phyloP scores from a whole-genome alignment of 2,113 vertebrate species.

The Rousettus leschenaultii region DNA sequence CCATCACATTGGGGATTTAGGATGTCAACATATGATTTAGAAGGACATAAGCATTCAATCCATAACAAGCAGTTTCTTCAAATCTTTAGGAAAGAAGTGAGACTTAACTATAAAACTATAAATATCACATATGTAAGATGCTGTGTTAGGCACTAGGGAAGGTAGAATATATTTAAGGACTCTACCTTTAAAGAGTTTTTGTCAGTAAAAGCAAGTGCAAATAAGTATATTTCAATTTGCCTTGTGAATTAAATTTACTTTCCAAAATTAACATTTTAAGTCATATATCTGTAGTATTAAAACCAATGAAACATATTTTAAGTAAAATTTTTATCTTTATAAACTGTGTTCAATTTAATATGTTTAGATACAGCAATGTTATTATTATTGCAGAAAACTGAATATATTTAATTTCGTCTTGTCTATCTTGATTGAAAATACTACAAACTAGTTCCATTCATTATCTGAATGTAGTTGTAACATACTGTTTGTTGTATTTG shows the following conservation, averaged over 20 bases:
- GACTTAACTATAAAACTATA: background rate
- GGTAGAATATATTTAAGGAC: background rate
- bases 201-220: background rate
- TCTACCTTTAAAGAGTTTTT: background rate
- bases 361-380: slow-evolving; percentile 7
- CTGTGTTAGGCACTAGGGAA: background rate
- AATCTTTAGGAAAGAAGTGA: background rate
- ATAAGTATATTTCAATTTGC: background rate
- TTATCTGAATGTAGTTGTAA: slow-evolving; percentile 43
- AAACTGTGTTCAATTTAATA: slow-evolving; percentile 17
- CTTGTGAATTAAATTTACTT: slow-evolving; percentile 23
- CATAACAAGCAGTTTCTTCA: background rate
- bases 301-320: slow-evolving; percentile 27
- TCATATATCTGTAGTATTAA: background rate
- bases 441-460: background rate
- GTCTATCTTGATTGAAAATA: slow-evolving; percentile 30
- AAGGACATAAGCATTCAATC: background rate
- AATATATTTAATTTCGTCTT: slow-evolving; percentile 25
- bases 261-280: slow-evolving; percentile 27
- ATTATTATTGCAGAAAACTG: background rate
- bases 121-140: background rate
- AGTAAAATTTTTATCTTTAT: background rate
- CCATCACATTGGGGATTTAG: background rate
- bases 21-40: background rate
- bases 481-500: slow-evolving; percentile 38